Conservation (phyloP, 1,140 invertebrate species). For the Magallana ariakensis region DNA sequence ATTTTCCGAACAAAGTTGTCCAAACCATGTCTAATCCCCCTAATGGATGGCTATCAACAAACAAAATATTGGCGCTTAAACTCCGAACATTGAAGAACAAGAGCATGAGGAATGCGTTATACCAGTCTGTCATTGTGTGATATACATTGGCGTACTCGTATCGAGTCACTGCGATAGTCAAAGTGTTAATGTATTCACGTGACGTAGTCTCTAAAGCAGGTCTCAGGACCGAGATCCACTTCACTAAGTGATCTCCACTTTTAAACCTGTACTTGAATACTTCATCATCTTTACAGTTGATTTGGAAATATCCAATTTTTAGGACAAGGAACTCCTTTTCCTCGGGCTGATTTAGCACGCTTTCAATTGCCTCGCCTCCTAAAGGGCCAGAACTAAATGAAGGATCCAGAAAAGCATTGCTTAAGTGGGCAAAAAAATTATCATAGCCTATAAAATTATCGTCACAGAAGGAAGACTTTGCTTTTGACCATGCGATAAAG, state of each 20-base stretch:
- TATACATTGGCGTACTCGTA: constrained; percentile 75
- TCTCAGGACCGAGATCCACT: constrained; percentile 22
- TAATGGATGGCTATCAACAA: constrained; percentile 71
- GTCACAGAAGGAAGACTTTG: constrained; percentile 28
- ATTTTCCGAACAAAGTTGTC: constrained; percentile 68
- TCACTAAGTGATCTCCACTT: constrained; percentile 24
- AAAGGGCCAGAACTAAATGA: neutral
- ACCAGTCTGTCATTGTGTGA: constrained; percentile 72
- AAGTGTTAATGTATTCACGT: neutral
- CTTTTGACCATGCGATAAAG: neutral
- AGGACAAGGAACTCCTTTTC: neutral
- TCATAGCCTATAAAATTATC: constrained; percentile 42
- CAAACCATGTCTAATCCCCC: constrained; percentile 71
- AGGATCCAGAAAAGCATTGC: constrained; percentile 41
- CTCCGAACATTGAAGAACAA: constrained; percentile 64
- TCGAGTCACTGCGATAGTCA: constrained; percentile 61
- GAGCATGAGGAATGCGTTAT: constrained; percentile 70
- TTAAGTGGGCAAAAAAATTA: constrained; percentile 50
- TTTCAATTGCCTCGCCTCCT: neutral
- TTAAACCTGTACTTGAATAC: constrained; percentile 41
- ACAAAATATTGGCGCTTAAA: constrained; percentile 66
- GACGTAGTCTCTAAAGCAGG: neutral
- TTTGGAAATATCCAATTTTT: constrained; percentile 46
- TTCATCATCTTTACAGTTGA: constrained; percentile 37
- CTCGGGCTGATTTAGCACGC: neutral